Evolutionary conservation across 2,888 invertebrate genomes (phyloP).

Genomic region (Itoplectis maculator): DNA sequence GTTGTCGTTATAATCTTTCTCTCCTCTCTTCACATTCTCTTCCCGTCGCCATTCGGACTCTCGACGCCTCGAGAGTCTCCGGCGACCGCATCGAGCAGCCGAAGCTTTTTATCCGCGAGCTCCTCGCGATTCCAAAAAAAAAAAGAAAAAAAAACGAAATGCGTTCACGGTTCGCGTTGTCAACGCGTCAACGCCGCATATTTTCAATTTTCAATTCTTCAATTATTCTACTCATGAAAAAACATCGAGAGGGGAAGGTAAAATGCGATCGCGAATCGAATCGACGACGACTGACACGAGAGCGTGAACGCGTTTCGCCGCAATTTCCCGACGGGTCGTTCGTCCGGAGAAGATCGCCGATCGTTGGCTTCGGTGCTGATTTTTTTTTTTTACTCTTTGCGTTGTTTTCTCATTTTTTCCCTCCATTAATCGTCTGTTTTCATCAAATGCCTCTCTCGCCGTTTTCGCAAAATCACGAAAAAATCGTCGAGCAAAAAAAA

Average conservation of each 20-base stretch:
- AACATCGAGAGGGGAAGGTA: conserved; percentile 5
- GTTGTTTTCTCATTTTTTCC: conserved; percentile 55
- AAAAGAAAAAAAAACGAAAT: conserved; percentile 7
- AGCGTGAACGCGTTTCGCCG: conserved; percentile 2
- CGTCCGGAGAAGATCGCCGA: conserved; percentile 3
- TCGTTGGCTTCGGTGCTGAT: conserved; percentile 1
- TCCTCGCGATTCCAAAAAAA: background rate
- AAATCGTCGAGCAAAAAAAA: conserved; percentile 53
- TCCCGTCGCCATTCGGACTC: conserved; percentile 62
- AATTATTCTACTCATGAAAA: conserved; percentile 27
- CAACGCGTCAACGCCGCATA: conserved; percentile 50
- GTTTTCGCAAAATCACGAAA: conserved; percentile 33
- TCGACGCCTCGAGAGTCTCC: conserved; percentile 60
- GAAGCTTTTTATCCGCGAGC: conserved; percentile 54
- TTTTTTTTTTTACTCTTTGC: conserved; percentile 33
- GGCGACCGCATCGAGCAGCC: conserved; percentile 61
- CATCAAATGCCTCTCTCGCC: conserved; percentile 26
- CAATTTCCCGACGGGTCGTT: background rate
- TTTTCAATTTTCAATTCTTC: conserved; percentile 59
- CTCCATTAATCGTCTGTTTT: background rate
- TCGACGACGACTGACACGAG: background rate
- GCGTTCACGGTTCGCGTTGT: conserved; percentile 37
- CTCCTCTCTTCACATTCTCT: conserved; percentile 54
- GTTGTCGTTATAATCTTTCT: conserved; percentile 78
- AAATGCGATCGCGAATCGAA: background rate